Evolutionary conservation across 2,113 vertebrate species (phyloP), one percentile per base, ranked within the genome.

Genomic region (Eretmochelys imbricata): DNA sequence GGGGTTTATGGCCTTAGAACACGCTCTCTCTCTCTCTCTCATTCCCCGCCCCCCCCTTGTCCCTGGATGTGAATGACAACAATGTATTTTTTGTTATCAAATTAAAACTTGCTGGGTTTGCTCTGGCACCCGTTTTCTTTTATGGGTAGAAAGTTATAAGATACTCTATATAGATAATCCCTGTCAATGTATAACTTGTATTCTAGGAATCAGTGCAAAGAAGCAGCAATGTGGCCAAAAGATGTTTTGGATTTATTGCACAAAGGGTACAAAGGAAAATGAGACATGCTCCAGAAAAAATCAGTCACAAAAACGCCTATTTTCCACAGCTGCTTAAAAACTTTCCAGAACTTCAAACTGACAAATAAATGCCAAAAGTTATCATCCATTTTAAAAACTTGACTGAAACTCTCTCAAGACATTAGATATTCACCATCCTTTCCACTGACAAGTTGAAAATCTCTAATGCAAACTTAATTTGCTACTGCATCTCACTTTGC

Each of bases 71-170:
- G 90, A 95, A 94, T 69, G 96, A 96, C 95, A 96, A 97, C 96
- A 97, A 96, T 94, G 92, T 97, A 95, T 96, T 97, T 97, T 96
- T 93, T 97, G 94, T 97, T 97, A 92, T 97, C 96, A 97, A 96
- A 97, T 97, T 96, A 97, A 95, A 94, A 96, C 93, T 59, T 59
- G 92, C 88, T 96, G 94, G 95, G 91, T 91, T 69, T 20, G 16
- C 19, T 72, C 38, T 72, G 19, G 65, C n/a, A 38, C 9, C 9
- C n/a, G 11, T 72, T 72, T 72, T 97, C 94, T 78, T 24, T 48
- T 78, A 78, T 4, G 25, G 25, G 42, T 29, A 78, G 48, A 78
- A 78, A 94, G 93, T 97, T 97, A 97, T 51, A 69, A 93, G 95
- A 87, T 84, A 87, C 93, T 95, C 95, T 91, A 96, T 42, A 42